Base-by-base conservation (phyloP, 2,797 vertebrate genomes). In the Galago senegalensis region DNA sequence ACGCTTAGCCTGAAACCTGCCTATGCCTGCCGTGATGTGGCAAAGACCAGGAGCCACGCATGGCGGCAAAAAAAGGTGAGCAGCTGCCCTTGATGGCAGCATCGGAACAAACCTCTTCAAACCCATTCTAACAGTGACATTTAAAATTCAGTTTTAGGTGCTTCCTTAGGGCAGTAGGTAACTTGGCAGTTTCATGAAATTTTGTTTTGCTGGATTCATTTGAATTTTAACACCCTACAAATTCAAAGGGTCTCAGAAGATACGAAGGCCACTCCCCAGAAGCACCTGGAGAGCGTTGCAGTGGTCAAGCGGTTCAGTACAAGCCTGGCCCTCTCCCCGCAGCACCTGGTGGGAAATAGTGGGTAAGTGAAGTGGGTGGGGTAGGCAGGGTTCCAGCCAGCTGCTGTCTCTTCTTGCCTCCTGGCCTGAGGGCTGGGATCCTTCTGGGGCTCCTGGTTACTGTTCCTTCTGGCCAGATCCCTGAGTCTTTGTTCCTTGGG, bases 201-300 rank as follows among this genome's bases (percentile, higher is more conserved):
- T 18, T 77, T 31, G 2, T 21, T 92, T 70, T 69, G 25, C 77
- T 60, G 8, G 31, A 73, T 92, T 90, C 1, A 0, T 82, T 70
- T 79, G n/a, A 91, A 63, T 21, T 40, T 10, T 4, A 20, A 63
- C 58, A 58, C 21, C 12, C 10, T 27, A 61, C n/a, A 87, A 80
- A 84, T 92, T 81, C 60, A 92, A 90, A 95, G 72, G 12, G 17
- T 69, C 53, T 89, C 11, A 27, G 79, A 83, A 7, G 21, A 61
- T 21, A 17, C 21, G 49, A 92, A 94, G 21, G 21, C 82, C 13
- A 1, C 31, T 63, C 27, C 27, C 4, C 37, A 80, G 90, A 93
- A 11, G 65, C 11, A 43, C 34, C 5, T 0, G 13, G 2, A 40
- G 23, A 49, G 16, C 7, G n/a, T 34, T 40, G 6, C 11, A 23